Evolutionary conservation across 2,797 vertebrate genomes (phyloP).

Genomic region (Gobionotothen gibberifrons): DNA sequence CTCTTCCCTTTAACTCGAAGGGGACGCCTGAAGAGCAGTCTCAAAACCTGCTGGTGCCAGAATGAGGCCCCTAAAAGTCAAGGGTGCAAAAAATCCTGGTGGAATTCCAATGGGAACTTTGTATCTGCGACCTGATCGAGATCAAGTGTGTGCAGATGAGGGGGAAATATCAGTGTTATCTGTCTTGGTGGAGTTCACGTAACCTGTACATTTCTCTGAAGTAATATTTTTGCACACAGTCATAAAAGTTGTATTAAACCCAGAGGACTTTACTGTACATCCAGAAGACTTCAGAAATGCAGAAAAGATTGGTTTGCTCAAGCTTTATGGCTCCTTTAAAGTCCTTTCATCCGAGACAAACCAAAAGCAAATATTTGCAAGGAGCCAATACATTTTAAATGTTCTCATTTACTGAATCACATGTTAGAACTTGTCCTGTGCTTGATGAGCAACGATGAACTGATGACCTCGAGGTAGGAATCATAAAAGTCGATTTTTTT

Average conservation of each 20-base stretch:
- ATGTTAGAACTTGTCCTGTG: conserved; percentile 48
- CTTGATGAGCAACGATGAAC: conserved; percentile 17
- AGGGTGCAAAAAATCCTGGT: conserved; percentile 34
- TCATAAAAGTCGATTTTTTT: conserved; percentile 1
- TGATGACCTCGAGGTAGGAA: conserved; percentile 25
- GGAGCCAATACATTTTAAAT: conserved; percentile 30
- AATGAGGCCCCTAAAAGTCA: conserved; percentile 50
- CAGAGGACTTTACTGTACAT: not conserved
- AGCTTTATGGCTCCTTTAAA: conserved; percentile 12
- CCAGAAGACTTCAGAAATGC: not conserved
- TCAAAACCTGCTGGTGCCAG: conserved; percentile 29
- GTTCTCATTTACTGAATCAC: conserved; percentile 42
- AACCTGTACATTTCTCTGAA: conserved; percentile 14
- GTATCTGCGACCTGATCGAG: conserved; percentile 36
- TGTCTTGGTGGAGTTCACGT: conserved; percentile 1
- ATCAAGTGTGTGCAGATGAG: conserved; percentile 6
- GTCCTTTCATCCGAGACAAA: conserved; percentile 27
- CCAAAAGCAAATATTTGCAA: conserved; percentile 55
- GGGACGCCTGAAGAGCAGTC: conserved; percentile 41
- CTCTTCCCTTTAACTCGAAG: conserved; percentile 53
- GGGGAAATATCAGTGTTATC: conserved; percentile 2
- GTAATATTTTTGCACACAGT: not conserved
- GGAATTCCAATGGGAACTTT: conserved; percentile 49
- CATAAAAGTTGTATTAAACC: not conserved
- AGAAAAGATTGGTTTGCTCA: conserved; percentile 1